Conservation (phyloP, 92 coral and sea anemone genomes). For the Anthopleura xanthogrammica region DNA sequence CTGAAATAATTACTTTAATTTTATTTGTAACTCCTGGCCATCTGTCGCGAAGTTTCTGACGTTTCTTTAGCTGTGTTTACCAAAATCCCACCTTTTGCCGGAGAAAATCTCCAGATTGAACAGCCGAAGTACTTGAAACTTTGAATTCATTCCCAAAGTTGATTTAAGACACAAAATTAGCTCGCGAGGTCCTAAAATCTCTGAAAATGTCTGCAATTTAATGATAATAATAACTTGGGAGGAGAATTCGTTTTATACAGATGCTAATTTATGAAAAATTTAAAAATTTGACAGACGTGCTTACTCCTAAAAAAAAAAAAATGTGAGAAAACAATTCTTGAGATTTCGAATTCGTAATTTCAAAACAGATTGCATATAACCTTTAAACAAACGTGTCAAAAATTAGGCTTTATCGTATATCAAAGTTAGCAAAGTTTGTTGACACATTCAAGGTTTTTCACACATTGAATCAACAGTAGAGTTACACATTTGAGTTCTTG, state of each 20-base stretch:
- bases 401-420: background rate
- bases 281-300: too few species aligned
- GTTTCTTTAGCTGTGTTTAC: background rate
- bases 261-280: too few species aligned
- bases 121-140: too few species aligned
- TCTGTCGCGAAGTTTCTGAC: background rate
- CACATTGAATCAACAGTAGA: background rate
- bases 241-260: too few species aligned
- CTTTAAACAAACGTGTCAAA: background rate
- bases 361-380: background rate
- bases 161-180: too few species aligned
- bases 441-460: background rate
- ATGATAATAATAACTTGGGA: too few species aligned
- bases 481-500: background rate
- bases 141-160: too few species aligned
- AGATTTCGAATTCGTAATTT: background rate
- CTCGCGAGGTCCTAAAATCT: too few species aligned
- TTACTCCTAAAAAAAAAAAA: background rate
- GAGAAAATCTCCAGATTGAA: too few species aligned
- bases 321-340: background rate
- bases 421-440: background rate
- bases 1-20: background rate
- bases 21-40: background rate
- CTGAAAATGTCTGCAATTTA: too few species aligned
- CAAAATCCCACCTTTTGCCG: background rate